Evolutionary conservation across 1,140 invertebrate genomes (phyloP).

Genomic region (Brachionus angularis): DNA sequence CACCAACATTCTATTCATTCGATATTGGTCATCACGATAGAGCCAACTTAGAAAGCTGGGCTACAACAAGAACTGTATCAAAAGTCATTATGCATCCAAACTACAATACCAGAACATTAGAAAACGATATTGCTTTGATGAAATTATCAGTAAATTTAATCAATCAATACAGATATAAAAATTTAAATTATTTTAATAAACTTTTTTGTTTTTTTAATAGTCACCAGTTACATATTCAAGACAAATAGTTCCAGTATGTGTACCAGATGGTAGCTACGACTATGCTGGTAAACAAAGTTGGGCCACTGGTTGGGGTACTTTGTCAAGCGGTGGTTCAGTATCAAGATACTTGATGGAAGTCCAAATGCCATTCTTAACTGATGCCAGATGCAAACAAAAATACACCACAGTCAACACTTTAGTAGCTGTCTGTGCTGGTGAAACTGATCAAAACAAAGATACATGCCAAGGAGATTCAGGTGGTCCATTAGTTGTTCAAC

Average conservation of each 20-base stretch:
- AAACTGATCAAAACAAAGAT: constrained; percentile 16
- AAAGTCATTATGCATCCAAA: constrained; percentile 11
- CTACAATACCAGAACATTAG: neutral
- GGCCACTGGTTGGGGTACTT: constrained; percentile 41
- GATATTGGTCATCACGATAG: constrained; percentile 7
- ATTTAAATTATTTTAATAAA: neutral
- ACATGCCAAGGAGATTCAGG: constrained; percentile 44
- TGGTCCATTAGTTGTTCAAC: constrained; percentile 23
- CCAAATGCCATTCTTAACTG: constrained; percentile 15
- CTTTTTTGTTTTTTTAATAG: neutral
- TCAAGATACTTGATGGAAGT: constrained; percentile 37
- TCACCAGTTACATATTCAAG: neutral
- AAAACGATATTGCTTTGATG: constrained; percentile 38
- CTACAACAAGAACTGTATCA: neutral
- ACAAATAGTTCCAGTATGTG: constrained; percentile 16
- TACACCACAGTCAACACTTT: constrained; percentile 23
- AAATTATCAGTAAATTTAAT: constrained; percentile 29
- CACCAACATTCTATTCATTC: neutral
- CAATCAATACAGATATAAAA: no score
- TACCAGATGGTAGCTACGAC: neutral
- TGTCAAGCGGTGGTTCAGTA: constrained; percentile 1
- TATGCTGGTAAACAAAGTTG: constrained; percentile 1
- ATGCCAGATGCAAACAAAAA: constrained; percentile 19
- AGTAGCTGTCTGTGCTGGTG: constrained; percentile 14
- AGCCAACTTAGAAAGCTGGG: neutral